phyloP scores from a whole-genome alignment of 1,140 invertebrate species.

The Physella acuta region DNA sequence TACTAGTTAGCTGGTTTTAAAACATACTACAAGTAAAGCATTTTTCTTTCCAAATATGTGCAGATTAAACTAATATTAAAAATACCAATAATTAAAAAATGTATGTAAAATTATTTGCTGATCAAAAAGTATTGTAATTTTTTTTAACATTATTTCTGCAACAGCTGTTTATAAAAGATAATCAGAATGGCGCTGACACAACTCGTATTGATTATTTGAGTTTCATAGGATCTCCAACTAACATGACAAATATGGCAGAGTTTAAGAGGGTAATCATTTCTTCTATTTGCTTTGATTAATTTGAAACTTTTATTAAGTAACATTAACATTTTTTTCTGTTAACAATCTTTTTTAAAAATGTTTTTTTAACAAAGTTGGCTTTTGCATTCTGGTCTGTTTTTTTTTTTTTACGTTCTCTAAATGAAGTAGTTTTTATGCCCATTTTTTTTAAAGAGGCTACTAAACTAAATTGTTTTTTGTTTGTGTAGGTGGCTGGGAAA shows the following conservation, averaged over 20 bases:
- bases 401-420: background rate
- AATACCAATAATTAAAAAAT: background rate
- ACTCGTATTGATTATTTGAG: slow-evolving; percentile 65
- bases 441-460: background rate
- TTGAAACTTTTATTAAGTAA: background rate
- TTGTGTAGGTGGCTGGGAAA: slow-evolving; percentile 39
- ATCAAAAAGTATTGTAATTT: background rate
- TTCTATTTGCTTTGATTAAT: background rate
- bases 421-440: background rate
- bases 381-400: background rate
- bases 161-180: slow-evolving; percentile 87
- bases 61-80: background rate
- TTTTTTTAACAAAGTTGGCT: background rate
- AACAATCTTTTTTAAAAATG: background rate
- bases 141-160: slow-evolving; percentile 31
- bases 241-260: slow-evolving; percentile 55
- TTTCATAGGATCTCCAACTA: slow-evolving; percentile 48
- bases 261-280: slow-evolving; percentile 51
- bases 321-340: background rate
- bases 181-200: slow-evolving; percentile 81
- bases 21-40: background rate
- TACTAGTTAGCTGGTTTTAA: too few species aligned
- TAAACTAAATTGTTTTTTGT: slow-evolving; percentile 1
- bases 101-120: background rate
- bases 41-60: background rate